phyloP scores from a whole-genome alignment of 2,113 vertebrate genomes.

The Coracopsis vasa region DNA sequence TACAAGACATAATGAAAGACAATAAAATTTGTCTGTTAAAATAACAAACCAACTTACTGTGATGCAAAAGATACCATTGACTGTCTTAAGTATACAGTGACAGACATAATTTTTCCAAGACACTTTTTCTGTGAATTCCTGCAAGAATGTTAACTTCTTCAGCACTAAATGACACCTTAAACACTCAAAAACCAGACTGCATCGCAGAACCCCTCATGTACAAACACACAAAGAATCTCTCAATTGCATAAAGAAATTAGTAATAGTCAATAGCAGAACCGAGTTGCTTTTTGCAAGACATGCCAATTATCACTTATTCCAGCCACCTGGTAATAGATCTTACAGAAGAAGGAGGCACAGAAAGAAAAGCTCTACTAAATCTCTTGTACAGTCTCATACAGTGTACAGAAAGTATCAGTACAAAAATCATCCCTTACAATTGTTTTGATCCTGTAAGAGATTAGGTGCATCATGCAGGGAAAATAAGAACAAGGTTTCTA shows the following conservation, averaged over 20 bases:
- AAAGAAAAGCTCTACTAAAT: neutral
- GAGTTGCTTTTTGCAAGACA: neutral
- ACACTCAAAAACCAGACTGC: neutral
- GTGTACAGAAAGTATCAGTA: neutral
- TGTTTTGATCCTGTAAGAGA: neutral
- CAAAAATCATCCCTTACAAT: neutral
- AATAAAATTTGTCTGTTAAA: neutral
- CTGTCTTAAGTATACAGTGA: neutral
- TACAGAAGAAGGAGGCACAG: neutral
- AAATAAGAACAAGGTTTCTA: neutral
- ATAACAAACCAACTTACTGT: neutral
- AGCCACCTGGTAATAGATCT: neutral
- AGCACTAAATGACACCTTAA: neutral
- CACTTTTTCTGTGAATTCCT: neutral
- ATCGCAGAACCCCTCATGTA: neutral
- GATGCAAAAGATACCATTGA: neutral
- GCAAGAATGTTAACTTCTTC: neutral
- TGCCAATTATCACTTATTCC: neutral
- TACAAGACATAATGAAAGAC: neutral
- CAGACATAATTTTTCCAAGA: neutral
- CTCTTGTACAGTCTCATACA: neutral
- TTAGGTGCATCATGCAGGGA: fast-evolving
- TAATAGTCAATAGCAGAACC: neutral
- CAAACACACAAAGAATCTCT: neutral
- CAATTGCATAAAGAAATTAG: neutral